phyloP scores from a whole-genome alignment of 2,797 vertebrate species.

The Amblyraja radiata region DNA sequence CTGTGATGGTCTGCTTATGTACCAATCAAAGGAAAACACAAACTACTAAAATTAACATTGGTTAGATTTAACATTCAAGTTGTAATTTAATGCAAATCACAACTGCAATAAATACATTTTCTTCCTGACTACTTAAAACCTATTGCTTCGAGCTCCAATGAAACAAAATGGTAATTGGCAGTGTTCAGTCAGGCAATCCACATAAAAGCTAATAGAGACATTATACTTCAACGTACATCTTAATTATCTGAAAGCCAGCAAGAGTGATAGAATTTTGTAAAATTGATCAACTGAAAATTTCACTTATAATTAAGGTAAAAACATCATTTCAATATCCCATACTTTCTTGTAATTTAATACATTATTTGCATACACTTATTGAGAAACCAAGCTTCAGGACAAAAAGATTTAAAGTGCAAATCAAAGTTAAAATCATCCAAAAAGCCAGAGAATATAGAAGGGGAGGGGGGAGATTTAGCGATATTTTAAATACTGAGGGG shows the following conservation, averaged over 20 bases:
- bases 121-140: neutral
- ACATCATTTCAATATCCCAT: neutral
- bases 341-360: neutral
- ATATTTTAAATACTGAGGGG: neutral
- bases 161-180: neutral
- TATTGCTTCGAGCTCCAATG: neutral
- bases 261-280: neutral
- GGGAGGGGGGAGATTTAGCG: too few relatives aligned
- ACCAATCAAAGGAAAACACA: neutral
- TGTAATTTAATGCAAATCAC: neutral
- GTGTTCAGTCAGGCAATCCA: neutral
- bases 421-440: neutral
- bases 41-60: neutral
- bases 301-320: neutral
- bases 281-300: slow-evolving; percentile 8
- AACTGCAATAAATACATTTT: neutral
- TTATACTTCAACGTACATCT: neutral
- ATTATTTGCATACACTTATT: neutral
- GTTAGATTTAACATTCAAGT: neutral
- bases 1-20: neutral
- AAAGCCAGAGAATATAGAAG: neutral
- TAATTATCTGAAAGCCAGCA: neutral
- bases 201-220: neutral
- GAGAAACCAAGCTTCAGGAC: neutral
- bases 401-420: neutral